These are phyloP conservation scores for Drosophila gaucha DNA, from an alignment of 2,888 invertebrate species.

Conservation along the genomic window DNA sequence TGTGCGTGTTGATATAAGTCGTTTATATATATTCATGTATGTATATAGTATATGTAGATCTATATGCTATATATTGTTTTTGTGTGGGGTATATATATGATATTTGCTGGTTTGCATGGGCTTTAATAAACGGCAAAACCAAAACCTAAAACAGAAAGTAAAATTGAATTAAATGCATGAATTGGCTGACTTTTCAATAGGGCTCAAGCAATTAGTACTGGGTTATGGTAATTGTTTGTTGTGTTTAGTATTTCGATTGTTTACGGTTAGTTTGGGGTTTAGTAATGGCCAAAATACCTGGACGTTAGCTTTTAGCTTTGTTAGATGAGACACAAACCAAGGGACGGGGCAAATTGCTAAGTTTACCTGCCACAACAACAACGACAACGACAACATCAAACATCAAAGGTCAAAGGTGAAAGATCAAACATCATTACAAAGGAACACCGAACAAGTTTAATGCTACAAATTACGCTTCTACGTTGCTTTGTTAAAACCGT, in stretches of 20 bases:
- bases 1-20: conserved; percentile 24
- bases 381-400: conserved; percentile 64
- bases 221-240: conserved; percentile 4
- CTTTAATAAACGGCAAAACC: conserved; percentile 79
- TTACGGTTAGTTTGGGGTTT: conserved; percentile 36
- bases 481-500: conserved; percentile 57
- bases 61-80: conserved; percentile 26
- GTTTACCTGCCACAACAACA: conserved; percentile 72
- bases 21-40: conserved; percentile 2
- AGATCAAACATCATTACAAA: conserved; percentile 46
- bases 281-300: conserved; percentile 43
- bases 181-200: conserved; percentile 29
- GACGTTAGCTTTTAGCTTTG: conserved; percentile 54
- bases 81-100: conserved; percentile 49
- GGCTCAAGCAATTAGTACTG: conserved; percentile 34
- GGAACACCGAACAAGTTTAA: conserved; percentile 66
- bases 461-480: conserved; percentile 61
- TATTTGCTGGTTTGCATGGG: conserved; percentile 65
- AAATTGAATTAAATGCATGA: conserved; percentile 49
- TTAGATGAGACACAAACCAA: conserved; percentile 60
- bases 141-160: conserved; percentile 77
- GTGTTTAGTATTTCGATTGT: conserved; percentile 14
- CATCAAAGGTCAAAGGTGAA: conserved; percentile 54
- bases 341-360: conserved; percentile 47
- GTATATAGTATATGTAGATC: conserved; percentile 23